A percentile compares a stretch with the other conserved stretches of the same genome.
Conservation (phyloP, 2,113 vertebrate genomes). For the Macaca fascicularis region DNA sequence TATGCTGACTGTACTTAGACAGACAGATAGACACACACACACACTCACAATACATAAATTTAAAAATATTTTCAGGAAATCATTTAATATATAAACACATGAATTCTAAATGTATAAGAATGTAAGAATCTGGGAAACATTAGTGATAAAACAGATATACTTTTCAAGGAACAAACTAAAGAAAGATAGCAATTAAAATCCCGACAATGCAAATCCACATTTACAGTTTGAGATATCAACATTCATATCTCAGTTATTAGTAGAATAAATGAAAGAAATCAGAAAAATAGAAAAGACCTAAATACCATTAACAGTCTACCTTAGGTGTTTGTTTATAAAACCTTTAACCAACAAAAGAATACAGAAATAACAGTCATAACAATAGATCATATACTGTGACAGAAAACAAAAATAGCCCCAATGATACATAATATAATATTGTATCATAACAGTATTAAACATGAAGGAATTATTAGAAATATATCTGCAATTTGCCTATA, state of each 20-base stretch:
- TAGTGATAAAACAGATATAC: not conserved
- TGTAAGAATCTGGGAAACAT: not conserved
- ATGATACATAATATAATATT: not conserved
- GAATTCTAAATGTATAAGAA: not conserved
- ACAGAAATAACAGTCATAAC: not conserved
- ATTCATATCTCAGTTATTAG: not conserved
- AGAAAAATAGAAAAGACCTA: not conserved
- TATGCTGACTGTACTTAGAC: not conserved
- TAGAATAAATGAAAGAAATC: not conserved
- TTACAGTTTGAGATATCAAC: not conserved
- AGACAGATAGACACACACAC: not conserved
- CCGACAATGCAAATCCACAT: not conserved
- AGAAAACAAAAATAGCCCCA: not conserved
- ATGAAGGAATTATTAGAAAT: not conserved
- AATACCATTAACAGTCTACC: not conserved
- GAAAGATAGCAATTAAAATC: not conserved
- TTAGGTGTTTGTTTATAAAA: not conserved
- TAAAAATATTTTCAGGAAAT: not conserved
- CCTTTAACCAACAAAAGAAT: not conserved
- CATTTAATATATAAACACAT: not conserved
- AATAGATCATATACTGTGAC: not conserved
- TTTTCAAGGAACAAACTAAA: not conserved
- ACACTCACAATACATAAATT: not conserved
- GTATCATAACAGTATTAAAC: not conserved
- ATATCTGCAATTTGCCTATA: not conserved